A percentile compares a stretch with the other conserved stretches of the same genome.
Evolutionary conservation across 2,113 vertebrate species (phyloP).

Genomic region (Typhlomys cinereus): DNA sequence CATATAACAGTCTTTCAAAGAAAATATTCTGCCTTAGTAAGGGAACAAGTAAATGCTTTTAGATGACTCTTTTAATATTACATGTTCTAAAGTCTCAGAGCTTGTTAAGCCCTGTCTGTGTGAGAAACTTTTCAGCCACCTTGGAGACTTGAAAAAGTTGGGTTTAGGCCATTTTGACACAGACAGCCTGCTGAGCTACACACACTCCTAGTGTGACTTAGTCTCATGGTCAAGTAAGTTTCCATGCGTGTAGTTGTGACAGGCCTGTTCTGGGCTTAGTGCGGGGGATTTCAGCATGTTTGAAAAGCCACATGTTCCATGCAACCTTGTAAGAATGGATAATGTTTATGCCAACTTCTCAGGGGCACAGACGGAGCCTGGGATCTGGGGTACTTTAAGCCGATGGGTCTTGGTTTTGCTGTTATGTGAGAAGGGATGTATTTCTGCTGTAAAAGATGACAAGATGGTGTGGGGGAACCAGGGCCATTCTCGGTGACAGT

Average conservation of each 20-base stretch:
- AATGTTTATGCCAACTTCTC: background rate
- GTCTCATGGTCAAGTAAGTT: background rate
- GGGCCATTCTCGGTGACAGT: rapidly evolving
- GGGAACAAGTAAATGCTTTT: background rate
- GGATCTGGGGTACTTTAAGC: background rate
- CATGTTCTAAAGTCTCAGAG: background rate
- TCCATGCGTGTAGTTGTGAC: too few species aligned
- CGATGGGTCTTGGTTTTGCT: constrained; percentile 1
- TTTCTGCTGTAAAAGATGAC: background rate
- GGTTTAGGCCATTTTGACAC: background rate
- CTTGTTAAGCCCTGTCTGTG: background rate
- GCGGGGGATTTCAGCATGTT: background rate
- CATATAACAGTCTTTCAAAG: background rate
- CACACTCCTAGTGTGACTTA: background rate
- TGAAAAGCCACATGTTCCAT: background rate
- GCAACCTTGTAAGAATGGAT: background rate
- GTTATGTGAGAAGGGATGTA: background rate
- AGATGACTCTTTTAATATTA: background rate
- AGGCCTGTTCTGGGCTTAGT: background rate
- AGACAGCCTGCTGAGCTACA: background rate
- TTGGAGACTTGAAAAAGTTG: background rate
- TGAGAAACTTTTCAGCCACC: background rate
- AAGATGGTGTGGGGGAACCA: background rate
- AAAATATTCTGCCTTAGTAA: background rate
- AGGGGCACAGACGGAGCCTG: background rate